Evolutionary conservation across 30 jellyfish, hydroid and myxozoan species (phyloP), one percentile per base, ranked within the genome.

Genomic region (Aurelia sp.): DNA sequence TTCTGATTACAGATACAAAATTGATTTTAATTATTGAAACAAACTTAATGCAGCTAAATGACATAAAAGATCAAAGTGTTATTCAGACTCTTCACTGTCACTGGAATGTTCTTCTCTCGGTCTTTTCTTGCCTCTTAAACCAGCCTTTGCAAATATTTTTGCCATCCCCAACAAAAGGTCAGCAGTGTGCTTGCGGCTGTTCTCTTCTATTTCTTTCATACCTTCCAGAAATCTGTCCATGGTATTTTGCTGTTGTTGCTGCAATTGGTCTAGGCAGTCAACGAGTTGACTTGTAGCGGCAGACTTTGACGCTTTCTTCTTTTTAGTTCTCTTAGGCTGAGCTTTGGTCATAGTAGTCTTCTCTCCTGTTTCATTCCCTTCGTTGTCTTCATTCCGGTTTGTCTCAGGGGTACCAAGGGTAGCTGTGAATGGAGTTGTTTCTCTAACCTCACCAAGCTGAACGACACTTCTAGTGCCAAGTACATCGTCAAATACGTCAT

Each of bases 141-240:
- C 27, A 17, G 16, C 33, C 13, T 73, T 17, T 11, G 85, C 85
- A 73, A 73, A 73, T 9, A 73, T 58, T 33, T 74, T 58, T 41
- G 85, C 85, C 16, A 74, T 74, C n/a, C 57, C 55, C n/a, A 52
- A 48, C 20, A 74, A 40, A 11, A 74, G 20, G 19, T 74, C 73
- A 41, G 85, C 66, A 6, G 82, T 74, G 23, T 74, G 85, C 52
- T 51, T 41, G 37, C 85, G 50, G 74, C 73, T 74, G 55, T 48
- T 74, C 33, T 74, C 85, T 52, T 74, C 85, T 3, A 74, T 74
- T 51, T 74, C 73, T 21, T 33, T 20, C 85, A 74, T 74, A 11
- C 85, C 85, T 7, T 74, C 74, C 10, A 74, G 73, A 74, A 74
- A 74, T 23, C 52, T 50, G 20, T 52, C n/a, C 85, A 74, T 74